Evolutionary conservation across 2,888 invertebrate genomes (phyloP).

Genomic region (Phorcus lineatus): DNA sequence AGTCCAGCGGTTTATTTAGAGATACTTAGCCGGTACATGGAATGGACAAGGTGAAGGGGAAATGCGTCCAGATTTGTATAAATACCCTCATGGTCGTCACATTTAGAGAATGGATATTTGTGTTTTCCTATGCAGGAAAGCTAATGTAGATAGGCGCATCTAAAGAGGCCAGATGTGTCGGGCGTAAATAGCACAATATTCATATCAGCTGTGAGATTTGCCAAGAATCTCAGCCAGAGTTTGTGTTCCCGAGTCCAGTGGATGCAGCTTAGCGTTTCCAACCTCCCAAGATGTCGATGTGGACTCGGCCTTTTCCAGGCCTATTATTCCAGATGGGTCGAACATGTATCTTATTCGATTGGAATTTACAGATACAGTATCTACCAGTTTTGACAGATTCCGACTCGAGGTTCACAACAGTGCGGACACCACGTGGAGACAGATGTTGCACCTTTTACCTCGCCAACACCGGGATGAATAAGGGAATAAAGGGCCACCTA

Average conservation of each 20-base stretch:
- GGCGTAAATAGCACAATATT: constrained; percentile 25
- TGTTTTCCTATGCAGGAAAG: constrained; percentile 13
- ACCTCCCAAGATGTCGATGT: constrained; percentile 7
- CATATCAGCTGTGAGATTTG: constrained; percentile 21
- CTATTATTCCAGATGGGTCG: constrained; percentile 20
- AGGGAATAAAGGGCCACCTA: background rate
- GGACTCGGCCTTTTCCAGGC: constrained; percentile 8
- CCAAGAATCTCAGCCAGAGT: constrained; percentile 1
- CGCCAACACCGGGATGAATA: background rate
- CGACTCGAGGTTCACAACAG: constrained; percentile 10
- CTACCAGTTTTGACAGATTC: constrained; percentile 19
- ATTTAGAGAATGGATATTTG: constrained; percentile 25
- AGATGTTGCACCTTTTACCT: background rate
- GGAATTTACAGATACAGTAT: constrained; percentile 22
- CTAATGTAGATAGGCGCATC: constrained; percentile 19
- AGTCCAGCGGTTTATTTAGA: constrained; percentile 12
- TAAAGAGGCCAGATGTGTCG: constrained; percentile 25
- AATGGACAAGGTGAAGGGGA: constrained; percentile 1
- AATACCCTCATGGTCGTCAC: constrained; percentile 15
- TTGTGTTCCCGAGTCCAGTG: constrained; percentile 2
- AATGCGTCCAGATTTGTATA: constrained; percentile 11
- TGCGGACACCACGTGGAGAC: background rate
- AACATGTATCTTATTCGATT: constrained; percentile 25
- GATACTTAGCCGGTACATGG: constrained; percentile 4
- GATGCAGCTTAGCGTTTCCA: background rate